These are phyloP conservation scores for Plotosus lineatus DNA, from an alignment of 2,113 vertebrate genomes.

Conservation along the genomic window DNA sequence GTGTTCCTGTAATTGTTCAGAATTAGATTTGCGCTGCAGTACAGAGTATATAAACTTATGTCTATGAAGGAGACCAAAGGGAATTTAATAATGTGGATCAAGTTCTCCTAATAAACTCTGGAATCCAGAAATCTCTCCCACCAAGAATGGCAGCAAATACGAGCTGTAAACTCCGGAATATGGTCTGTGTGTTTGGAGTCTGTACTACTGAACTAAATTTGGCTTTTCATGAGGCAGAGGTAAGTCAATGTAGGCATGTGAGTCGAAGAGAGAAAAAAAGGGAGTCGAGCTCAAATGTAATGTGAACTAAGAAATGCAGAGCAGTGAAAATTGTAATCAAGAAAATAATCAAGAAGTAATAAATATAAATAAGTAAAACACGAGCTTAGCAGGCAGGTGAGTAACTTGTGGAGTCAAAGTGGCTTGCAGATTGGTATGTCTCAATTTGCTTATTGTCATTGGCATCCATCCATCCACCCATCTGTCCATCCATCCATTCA, in stretches of 20 bases:
- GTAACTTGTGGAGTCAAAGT: background rate
- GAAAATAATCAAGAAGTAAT: background rate
- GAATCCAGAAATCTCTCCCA: background rate
- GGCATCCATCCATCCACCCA: too few relatives aligned
- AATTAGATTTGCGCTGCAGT: background rate
- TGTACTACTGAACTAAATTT: background rate
- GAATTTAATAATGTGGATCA: background rate
- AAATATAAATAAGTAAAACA: background rate
- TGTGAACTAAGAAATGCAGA: background rate
- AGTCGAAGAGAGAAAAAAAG: background rate
- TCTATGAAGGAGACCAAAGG: background rate
- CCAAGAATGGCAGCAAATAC: background rate
- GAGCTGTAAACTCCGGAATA: background rate
- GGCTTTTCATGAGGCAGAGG: background rate
- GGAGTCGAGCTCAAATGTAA: background rate
- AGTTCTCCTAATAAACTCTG: constrained; percentile 2
- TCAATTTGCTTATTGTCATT: too few relatives aligned
- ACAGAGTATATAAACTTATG: background rate
- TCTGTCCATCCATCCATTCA: too few relatives aligned
- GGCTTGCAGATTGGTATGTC: background rate
- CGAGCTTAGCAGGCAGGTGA: background rate
- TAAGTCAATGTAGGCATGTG: background rate
- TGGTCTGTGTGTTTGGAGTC: background rate
- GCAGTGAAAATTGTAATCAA: background rate
- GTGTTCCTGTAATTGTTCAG: too few relatives aligned